Base-by-base conservation (phyloP, 2,888 invertebrate genomes). In the Stomorhina lunata region DNA sequence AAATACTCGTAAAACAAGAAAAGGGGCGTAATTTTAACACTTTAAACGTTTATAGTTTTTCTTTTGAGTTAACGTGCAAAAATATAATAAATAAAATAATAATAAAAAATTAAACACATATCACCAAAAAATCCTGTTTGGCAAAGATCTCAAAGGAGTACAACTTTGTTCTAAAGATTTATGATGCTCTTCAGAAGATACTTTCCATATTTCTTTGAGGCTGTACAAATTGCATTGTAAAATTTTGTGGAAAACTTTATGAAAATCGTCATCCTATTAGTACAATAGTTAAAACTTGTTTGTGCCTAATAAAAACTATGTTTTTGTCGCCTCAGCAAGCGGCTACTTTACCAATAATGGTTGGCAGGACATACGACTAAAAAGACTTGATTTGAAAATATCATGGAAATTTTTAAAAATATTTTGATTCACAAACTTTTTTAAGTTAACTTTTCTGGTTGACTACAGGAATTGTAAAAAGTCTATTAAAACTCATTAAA, bases 401-500 rank as follows among this genome's bases (percentile, higher is more conserved):
- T n/a, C n/a, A n/a, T n/a, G n/a, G n/a, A n/a, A n/a, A n/a, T n/a
- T 68, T 17, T 68, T 9, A 6, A 37, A 68, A 40, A 55, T 20
- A 4, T n/a, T 17, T 2, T 2, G 25, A 34, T 10, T n/a, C 32
- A 55, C 45, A 9, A 32, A 57, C 22, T 22, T 48, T 12, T 4
- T 12, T 22, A 6, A 17, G 43, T 7, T 29, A 9, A 7, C 0
- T 34, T 55, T 57, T 20, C 12, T 37, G 15, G 32, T 4, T 15
- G 55, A 4, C 27, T 68, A 27, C 25, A 0, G 27, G 50, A 76
- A n/a, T n/a, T n/a, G 12, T 32, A 48, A 29, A 7, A 2, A 63
- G 40, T 48, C 37, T 25, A 43, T 73, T 43, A 59, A 53, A 72
- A 68, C 25, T 59, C 72, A 73, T 80, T 66, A 80, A 73, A 79